These are phyloP conservation scores for Cololabis saira DNA, from an alignment of 2,113 vertebrate genomes.

Conservation along the genomic window DNA sequence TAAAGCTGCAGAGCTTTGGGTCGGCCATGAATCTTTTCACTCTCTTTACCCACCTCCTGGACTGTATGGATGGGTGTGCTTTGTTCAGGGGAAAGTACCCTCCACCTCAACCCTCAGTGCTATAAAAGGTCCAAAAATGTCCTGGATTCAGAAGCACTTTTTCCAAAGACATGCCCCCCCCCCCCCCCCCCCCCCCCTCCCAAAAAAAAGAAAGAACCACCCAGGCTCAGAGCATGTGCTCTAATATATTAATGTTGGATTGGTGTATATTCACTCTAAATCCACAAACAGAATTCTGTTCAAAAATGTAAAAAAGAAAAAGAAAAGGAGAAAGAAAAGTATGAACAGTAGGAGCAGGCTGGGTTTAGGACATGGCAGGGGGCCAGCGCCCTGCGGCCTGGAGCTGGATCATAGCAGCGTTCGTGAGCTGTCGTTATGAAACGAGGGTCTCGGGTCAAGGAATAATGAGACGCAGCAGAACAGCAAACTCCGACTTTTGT, in stretches of 20 bases:
- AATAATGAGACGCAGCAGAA: slow-evolving; percentile 59
- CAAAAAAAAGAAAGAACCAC: background rate
- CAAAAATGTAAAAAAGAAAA: slow-evolving; percentile 9
- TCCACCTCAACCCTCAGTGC: slow-evolving; percentile 23
- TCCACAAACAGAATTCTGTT: background rate
- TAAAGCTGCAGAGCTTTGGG: slow-evolving; percentile 75
- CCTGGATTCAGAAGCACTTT: slow-evolving; percentile 25
- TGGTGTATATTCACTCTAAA: slow-evolving; percentile 5
- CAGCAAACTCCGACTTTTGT: slow-evolving; percentile 29
- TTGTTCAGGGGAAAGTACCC: slow-evolving; percentile 58
- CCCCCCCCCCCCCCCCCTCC: background rate
- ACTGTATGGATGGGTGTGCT: slow-evolving; percentile 55
- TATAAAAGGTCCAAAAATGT: slow-evolving; percentile 9
- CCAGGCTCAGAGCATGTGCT: background rate
- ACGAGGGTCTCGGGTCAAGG: slow-evolving; percentile 60
- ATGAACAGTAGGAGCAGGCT: slow-evolving; percentile 44
- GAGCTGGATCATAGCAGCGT: slow-evolving; percentile 69
- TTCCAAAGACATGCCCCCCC: background rate
- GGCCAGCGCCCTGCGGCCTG: slow-evolving; percentile 67
- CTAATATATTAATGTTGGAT: background rate
- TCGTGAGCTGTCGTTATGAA: slow-evolving; percentile 62
- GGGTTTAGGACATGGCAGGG: slow-evolving; percentile 51
- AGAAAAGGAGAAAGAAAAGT: background rate
- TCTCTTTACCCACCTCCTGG: slow-evolving; percentile 63
- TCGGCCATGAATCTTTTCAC: slow-evolving; percentile 61